phyloP scores from a whole-genome alignment of 1,140 invertebrate genomes.

The Matsumurasca onukii region DNA sequence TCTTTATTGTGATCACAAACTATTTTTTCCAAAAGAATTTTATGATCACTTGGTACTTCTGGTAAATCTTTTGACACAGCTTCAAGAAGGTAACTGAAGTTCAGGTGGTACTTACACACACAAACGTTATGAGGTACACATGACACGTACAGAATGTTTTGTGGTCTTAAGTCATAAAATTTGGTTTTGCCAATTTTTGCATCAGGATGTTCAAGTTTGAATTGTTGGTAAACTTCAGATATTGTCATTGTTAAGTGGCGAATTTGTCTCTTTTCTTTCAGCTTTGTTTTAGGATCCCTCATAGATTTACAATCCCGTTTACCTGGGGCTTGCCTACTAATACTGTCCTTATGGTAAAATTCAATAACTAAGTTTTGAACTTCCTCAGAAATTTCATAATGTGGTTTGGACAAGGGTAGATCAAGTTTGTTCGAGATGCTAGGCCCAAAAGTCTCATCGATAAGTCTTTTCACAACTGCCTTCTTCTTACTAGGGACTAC shows the following conservation, averaged over 20 bases:
- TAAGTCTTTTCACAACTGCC: conserved; percentile 24
- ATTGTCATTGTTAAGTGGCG: conserved; percentile 12
- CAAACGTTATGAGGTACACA: conserved; percentile 12
- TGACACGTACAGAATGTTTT: conserved; percentile 13
- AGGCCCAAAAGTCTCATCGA: conserved; percentile 10
- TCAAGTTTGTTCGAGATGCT: conserved; percentile 11
- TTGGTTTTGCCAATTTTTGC: conserved; percentile 10
- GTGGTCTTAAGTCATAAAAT: conserved; percentile 7
- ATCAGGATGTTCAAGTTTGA: conserved; percentile 4
- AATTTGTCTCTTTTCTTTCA: conserved; percentile 10
- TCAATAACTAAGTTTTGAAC: neutral
- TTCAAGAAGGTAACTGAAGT: conserved; percentile 8
- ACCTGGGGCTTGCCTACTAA: conserved; percentile 5
- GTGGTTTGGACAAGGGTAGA: conserved; percentile 9
- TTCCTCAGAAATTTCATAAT: conserved; percentile 21
- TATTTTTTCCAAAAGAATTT: conserved; percentile 2
- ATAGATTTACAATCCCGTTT: neutral
- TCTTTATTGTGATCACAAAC: neutral
- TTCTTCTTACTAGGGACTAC: conserved; percentile 12
- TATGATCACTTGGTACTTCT: conserved; percentile 9
- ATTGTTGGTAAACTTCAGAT: neutral
- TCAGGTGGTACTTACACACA: conserved; percentile 21
- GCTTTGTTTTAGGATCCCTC: conserved; percentile 5
- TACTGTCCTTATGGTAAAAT: neutral
- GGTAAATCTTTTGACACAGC: conserved; percentile 4